These are phyloP conservation scores for Lepidurus arcticus DNA, from an alignment of 1,140 invertebrate genomes.

Conservation along the genomic window DNA sequence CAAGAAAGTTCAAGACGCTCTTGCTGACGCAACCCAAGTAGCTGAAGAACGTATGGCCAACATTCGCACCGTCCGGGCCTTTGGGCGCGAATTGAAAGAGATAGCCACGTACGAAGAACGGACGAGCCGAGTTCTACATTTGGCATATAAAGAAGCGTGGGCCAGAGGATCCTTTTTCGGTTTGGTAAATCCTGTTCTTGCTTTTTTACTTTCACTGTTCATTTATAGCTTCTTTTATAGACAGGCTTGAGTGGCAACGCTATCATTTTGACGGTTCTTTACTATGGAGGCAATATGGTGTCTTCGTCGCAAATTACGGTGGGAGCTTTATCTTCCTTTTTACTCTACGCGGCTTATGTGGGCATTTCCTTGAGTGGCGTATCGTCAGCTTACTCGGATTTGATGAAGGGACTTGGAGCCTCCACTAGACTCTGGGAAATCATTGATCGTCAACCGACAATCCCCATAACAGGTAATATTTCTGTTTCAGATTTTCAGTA, in stretches of 20 bases:
- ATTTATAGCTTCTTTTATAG: conserved; percentile 49
- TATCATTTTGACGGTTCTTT: conserved; percentile 85
- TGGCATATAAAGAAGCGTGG: conserved; percentile 81
- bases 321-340: conserved; percentile 82
- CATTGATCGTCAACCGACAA: conserved; percentile 69
- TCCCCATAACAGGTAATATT: conserved; percentile 58
- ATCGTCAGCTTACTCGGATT: conserved; percentile 83
- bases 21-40: conserved; percentile 74
- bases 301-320: conserved; percentile 73
- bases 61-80: conserved; percentile 88
- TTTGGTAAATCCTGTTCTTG: conserved; percentile 56
- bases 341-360: conserved; percentile 87
- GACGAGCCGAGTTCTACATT: conserved; percentile 64
- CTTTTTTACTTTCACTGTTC: conserved; percentile 28
- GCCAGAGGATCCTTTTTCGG: conserved; percentile 87
- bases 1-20: conserved; percentile 66
- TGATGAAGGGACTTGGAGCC: conserved; percentile 89
- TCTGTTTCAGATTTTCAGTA: conserved; percentile 34
- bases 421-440: conserved; percentile 82
- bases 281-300: conserved; percentile 87
- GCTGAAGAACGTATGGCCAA: conserved; percentile 91
- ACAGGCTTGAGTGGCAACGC: conserved; percentile 88
- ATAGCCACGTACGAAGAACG: conserved; percentile 60
- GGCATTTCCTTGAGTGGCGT: conserved; percentile 80
- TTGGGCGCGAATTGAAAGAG: conserved; percentile 79